phyloP scores from a whole-genome alignment of 1,140 invertebrate species.

The Campoletis sonorensis region DNA sequence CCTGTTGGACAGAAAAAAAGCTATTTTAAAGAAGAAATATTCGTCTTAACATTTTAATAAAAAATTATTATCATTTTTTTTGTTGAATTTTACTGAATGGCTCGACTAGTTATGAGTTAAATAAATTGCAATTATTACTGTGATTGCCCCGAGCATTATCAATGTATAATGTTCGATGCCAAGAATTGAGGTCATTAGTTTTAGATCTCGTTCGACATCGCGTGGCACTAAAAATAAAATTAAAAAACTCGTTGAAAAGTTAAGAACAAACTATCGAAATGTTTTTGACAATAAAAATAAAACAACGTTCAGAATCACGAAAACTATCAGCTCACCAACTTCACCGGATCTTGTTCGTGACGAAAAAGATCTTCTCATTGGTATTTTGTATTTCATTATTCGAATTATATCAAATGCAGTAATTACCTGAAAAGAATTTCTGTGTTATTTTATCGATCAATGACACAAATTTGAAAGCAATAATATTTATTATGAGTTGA shows the following conservation, averaged over 20 bases:
- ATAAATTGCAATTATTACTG: constrained; percentile 57
- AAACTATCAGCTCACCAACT: constrained; percentile 45
- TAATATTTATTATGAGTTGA: constrained; percentile 86
- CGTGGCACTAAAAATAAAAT: constrained; percentile 59
- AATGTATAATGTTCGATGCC: constrained; percentile 73
- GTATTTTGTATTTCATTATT: constrained; percentile 65
- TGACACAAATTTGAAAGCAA: constrained; percentile 79
- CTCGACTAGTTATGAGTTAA: neutral
- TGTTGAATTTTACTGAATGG: neutral
- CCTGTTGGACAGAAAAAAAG: constrained; percentile 59
- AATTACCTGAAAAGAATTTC: constrained; percentile 60
- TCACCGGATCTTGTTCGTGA: constrained; percentile 41
- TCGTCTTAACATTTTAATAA: no score
- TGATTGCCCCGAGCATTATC: constrained; percentile 71
- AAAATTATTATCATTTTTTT: constrained; percentile 16
- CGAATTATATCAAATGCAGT: constrained; percentile 68
- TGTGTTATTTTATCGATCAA: no score
- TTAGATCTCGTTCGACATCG: constrained; percentile 70
- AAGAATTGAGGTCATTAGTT: constrained; percentile 72
- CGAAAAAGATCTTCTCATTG: constrained; percentile 46
- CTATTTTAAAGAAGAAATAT: neutral
- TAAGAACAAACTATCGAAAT: neutral
- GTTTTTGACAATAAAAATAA: neutral
- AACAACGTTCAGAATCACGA: neutral
- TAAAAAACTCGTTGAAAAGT: neutral